Evolutionary conservation across 2,888 invertebrate species (phyloP).

Genomic region (Hartigia nigra): DNA sequence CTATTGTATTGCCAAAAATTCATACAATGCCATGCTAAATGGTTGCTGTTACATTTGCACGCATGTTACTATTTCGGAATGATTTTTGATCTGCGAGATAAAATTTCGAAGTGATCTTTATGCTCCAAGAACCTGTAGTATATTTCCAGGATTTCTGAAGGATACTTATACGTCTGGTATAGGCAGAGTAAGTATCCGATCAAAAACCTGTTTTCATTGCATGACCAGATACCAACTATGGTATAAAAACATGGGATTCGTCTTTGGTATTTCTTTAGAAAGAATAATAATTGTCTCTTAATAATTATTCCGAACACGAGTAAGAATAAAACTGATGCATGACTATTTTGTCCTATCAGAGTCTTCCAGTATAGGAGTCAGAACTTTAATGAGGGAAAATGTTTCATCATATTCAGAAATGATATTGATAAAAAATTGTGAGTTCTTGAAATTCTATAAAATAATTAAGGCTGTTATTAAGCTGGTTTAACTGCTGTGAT

Average conservation of each 20-base stretch:
- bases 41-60: too few relatives aligned
- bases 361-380: not conserved
- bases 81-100: too few relatives aligned
- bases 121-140: not conserved
- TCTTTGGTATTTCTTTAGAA: not conserved
- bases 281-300: not conserved
- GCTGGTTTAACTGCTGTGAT: too few relatives aligned
- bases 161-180: not conserved
- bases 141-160: not conserved
- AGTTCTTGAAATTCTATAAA: not conserved
- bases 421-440: not conserved
- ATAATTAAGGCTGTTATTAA: too few relatives aligned
- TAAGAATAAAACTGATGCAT: not conserved
- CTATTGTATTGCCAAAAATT: too few relatives aligned
- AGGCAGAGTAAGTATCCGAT: not conserved
- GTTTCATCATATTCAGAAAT: not conserved
- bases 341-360: not conserved
- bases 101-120: not conserved
- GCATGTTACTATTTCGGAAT: too few relatives aligned
- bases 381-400: not conserved
- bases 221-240: not conserved
- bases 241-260: not conserved
- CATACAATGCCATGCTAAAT: too few relatives aligned
- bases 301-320: not conserved
- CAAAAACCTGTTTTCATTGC: not conserved